Conservation (phyloP, 1,140 invertebrate genomes). For the Drosophila ogumai region DNA sequence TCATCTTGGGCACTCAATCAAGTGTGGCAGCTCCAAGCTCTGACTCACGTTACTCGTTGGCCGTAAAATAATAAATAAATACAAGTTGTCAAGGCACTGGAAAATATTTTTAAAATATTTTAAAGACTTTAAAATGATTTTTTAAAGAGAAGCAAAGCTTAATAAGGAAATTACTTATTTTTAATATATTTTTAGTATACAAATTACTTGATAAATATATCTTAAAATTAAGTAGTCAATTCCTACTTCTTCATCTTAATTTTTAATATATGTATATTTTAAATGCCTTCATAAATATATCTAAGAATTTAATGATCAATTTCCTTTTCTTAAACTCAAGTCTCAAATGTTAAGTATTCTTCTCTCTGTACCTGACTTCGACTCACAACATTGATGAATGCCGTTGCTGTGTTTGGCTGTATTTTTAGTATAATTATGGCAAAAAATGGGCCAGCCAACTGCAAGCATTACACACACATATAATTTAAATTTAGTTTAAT, state of each 20-base stretch:
- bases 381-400: constrained; percentile 55
- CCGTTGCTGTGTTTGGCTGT: constrained; percentile 50
- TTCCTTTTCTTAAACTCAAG: neutral
- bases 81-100: constrained; percentile 20
- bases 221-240: no score
- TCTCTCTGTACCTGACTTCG: constrained; percentile 8
- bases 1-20: constrained; percentile 22
- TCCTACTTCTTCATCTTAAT: neutral
- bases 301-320: neutral
- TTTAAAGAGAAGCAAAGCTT: no score
- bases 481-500: constrained; percentile 85
- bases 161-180: neutral
- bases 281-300: neutral
- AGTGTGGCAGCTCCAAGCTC: constrained; percentile 18
- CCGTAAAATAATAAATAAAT: constrained; percentile 55
- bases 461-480: constrained; percentile 78
- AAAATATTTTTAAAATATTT: neutral
- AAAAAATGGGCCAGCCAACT: constrained; percentile 48
- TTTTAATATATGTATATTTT: neutral
- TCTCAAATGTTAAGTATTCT: neutral
- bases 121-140: neutral
- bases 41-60: constrained; percentile 32
- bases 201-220: neutral
- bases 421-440: constrained; percentile 80
- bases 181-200: neutral